phyloP scores from a whole-genome alignment of 2,888 invertebrate species.

The Seira musarum region DNA sequence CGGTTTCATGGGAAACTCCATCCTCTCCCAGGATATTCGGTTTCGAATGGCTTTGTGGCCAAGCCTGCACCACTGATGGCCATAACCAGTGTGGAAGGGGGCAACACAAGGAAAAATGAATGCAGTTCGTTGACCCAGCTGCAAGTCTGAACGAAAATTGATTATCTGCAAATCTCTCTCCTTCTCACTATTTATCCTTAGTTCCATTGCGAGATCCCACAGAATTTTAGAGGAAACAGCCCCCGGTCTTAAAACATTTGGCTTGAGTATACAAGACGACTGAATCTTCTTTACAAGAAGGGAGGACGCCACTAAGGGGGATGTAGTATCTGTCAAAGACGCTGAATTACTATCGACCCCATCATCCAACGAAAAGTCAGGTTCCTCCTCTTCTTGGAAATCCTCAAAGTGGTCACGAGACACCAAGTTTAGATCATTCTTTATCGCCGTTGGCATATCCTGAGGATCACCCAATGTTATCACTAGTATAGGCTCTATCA shows the following conservation, averaged over 20 bases:
- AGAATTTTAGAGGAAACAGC: constrained; percentile 20
- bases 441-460: constrained; percentile 14
- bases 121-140: constrained; percentile 31
- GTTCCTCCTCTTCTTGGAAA: neutral
- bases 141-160: constrained; percentile 20
- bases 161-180: constrained; percentile 16
- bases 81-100: neutral
- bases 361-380: neutral
- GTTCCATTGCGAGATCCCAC: constrained; percentile 45
- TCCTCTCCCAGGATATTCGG: constrained; percentile 46
- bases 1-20: constrained; percentile 40
- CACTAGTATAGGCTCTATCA: constrained; percentile 39
- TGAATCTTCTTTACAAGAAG: constrained; percentile 16
- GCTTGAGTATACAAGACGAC: neutral
- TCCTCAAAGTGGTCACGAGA: constrained; percentile 31
- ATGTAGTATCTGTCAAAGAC: constrained; percentile 13
- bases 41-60: constrained; percentile 39
- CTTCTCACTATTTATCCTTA: constrained; percentile 4
- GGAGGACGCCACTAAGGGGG: constrained; percentile 9
- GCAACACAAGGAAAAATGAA: constrained; percentile 24
- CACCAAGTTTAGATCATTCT: constrained; percentile 13
- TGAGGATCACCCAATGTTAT: constrained; percentile 13
- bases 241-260: neutral
- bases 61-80: constrained; percentile 21
- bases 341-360: neutral